phyloP scores from a whole-genome alignment of 2,797 vertebrate genomes.

The Monodelphis domestica region DNA sequence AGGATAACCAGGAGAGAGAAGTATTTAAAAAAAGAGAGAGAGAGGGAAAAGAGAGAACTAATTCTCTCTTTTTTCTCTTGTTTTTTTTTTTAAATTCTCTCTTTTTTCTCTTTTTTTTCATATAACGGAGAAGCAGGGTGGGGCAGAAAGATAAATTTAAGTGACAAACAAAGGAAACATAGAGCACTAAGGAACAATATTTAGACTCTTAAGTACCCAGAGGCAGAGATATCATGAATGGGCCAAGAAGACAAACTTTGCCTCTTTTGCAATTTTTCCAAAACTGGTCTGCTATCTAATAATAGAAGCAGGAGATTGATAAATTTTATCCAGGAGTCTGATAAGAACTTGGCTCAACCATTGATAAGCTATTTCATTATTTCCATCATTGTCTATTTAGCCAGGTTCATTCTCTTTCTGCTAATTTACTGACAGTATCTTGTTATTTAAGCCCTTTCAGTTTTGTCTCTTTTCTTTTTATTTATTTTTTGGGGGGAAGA shows the following conservation, averaged over 20 bases:
- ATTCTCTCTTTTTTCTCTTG: no score
- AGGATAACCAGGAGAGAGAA: background rate
- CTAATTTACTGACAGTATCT: background rate
- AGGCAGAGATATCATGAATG: background rate
- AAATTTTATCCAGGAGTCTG: background rate
- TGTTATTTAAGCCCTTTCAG: conserved; percentile 30
- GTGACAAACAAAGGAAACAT: background rate
- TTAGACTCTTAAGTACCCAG: background rate
- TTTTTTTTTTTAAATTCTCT: no score
- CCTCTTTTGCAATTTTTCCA: background rate
- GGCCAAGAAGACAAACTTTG: background rate
- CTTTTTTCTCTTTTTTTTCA: no score
- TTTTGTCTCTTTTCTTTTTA: conserved; percentile 14
- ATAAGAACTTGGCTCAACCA: background rate
- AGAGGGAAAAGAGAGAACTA: background rate
- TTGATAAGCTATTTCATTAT: conserved; percentile 1
- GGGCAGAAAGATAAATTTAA: background rate
- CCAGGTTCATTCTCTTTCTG: conserved; percentile 20
- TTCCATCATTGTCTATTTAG: background rate
- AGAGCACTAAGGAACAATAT: background rate
- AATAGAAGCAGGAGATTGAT: background rate
- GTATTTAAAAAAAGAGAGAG: background rate
- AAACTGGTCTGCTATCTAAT: background rate
- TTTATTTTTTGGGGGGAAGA: background rate
- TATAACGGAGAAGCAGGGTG: background rate